Conservation (phyloP, 2,797 vertebrate species). For the Xenopus petersii region DNA sequence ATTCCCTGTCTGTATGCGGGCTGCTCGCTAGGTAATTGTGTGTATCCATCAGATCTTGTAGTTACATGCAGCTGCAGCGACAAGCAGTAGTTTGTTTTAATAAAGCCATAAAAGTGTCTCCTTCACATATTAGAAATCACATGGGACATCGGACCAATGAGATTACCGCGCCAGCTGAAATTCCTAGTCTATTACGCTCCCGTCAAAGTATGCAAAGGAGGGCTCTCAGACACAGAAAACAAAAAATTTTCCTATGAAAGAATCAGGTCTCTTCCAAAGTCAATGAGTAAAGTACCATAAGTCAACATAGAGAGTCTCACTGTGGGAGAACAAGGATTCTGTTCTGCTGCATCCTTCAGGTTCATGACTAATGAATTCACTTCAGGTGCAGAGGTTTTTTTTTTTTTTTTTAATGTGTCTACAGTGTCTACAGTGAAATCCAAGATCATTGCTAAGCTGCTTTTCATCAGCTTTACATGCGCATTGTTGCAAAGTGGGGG, state of each 20-base stretch:
- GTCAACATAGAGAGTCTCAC: constrained; percentile 29
- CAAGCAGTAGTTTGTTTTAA: constrained; percentile 38
- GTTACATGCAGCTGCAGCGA: constrained; percentile 13
- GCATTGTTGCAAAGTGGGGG: not conserved
- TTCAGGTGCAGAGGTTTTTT: not conserved
- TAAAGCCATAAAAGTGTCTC: constrained; percentile 44
- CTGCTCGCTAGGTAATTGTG: constrained; percentile 27
- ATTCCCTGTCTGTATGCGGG: constrained; percentile 9
- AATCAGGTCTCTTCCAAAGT: constrained; percentile 44
- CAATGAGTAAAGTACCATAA: constrained; percentile 37
- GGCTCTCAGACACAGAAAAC: constrained; percentile 35
- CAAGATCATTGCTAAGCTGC: not conserved
- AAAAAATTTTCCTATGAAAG: constrained; percentile 28
- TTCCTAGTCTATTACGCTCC: not conserved
- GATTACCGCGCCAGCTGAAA: constrained; percentile 19
- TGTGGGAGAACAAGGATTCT: constrained; percentile 10
- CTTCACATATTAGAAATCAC: constrained; percentile 41
- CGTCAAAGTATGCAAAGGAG: constrained; percentile 23
- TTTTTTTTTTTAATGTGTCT: not conserved
- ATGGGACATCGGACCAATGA: constrained; percentile 33
- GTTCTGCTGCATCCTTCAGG: not conserved
- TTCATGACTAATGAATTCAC: not conserved
- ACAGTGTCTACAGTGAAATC: not conserved
- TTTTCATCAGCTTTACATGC: not conserved
- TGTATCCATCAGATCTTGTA: constrained; percentile 32